phyloP scores from a whole-genome alignment of 2,113 vertebrate genomes.

The Tenebrosternarchus preto region DNA sequence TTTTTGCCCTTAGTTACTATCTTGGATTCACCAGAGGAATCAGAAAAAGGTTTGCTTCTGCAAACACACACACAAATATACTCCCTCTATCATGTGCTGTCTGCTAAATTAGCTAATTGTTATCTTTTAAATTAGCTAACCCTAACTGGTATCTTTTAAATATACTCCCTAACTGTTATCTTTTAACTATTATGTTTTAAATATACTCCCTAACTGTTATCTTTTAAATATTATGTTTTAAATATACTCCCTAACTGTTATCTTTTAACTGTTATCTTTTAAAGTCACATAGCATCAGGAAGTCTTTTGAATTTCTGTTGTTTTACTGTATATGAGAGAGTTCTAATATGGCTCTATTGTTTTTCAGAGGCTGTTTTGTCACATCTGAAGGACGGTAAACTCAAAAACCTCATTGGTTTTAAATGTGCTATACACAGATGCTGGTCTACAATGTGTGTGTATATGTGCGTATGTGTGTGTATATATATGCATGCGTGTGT shows the following conservation, averaged over 20 bases:
- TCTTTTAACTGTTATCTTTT: too few species aligned
- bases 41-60: not conserved
- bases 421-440: not conserved
- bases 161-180: too few species aligned
- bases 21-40: not conserved
- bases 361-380: not conserved
- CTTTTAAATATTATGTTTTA: too few species aligned
- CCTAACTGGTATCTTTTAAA: too few species aligned
- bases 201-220: too few species aligned
- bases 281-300: too few species aligned
- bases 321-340: too few species aligned
- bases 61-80: not conserved
- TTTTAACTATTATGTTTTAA: too few species aligned
- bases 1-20: not conserved
- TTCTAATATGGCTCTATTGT: not conserved
- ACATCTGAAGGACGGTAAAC: not conserved
- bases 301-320: too few species aligned
- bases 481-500: not conserved
- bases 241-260: too few species aligned
- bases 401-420: not conserved
- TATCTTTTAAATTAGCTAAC: too few species aligned
- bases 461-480: not conserved
- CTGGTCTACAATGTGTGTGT: slow-evolving; percentile 6
- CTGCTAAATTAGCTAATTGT: too few species aligned
- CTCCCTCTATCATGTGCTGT: not conserved